A percentile compares a stretch with the other conserved stretches of the same genome.
Evolutionary conservation across 2,113 vertebrate genomes (phyloP).

Genomic region (Rhegmatorhina hoffmannsi): DNA sequence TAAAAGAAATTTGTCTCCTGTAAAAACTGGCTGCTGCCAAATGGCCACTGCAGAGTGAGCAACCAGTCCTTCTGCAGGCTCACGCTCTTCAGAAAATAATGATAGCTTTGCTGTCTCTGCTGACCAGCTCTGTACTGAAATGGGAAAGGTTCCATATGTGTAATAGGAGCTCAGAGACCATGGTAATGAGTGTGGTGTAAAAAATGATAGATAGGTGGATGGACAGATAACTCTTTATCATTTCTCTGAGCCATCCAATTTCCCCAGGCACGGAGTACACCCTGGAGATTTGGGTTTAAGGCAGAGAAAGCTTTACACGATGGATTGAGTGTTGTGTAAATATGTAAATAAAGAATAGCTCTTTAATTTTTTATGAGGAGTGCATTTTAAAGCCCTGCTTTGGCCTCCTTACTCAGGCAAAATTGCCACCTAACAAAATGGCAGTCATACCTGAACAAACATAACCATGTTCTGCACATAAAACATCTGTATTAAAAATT

Average conservation of each 20-base stretch:
- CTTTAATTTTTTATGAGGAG: conserved; percentile 68
- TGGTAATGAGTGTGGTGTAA: conserved; percentile 52
- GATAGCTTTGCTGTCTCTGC: conserved; percentile 22
- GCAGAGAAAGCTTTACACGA: conserved; percentile 36
- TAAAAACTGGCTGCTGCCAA: conserved; percentile 33
- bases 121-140: conserved; percentile 11
- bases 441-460: conserved; percentile 59
- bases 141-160: background rate
- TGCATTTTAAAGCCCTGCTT: conserved; percentile 58
- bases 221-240: conserved; percentile 56
- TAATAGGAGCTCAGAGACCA: conserved; percentile 59
- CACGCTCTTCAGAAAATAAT: background rate
- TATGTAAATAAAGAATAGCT: conserved; percentile 54
- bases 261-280: background rate
- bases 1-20: conserved; percentile 47
- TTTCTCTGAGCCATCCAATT: conserved; percentile 47
- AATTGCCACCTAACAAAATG: conserved; percentile 64
- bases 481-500: conserved; percentile 40
- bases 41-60: background rate
- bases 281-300: conserved; percentile 36
- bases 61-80: background rate
- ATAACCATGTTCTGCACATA: conserved; percentile 14
- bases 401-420: conserved; percentile 16
- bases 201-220: conserved; percentile 52
- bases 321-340: conserved; percentile 58